Conservation (phyloP, 2,888 invertebrate species). For the Cetonia aurata region DNA sequence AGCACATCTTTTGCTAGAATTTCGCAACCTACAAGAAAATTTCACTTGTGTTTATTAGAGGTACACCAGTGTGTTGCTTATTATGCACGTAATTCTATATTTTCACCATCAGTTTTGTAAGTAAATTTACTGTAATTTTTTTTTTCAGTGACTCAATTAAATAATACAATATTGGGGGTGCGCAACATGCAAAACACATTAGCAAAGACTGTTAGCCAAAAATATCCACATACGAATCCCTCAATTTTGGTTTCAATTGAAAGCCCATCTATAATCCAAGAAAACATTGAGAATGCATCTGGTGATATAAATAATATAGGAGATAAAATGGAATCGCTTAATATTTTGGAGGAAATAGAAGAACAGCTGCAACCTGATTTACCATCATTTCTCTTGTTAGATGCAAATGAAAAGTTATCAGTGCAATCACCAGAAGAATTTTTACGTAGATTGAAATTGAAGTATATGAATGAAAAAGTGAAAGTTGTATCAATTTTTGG, state of each 20-base stretch:
- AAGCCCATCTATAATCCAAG: conserved; percentile 45
- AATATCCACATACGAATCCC: conserved; percentile 50
- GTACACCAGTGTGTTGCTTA: too few relatives aligned
- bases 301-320: conserved; percentile 45
- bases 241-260: conserved; percentile 61
- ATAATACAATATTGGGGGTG: conserved; percentile 48
- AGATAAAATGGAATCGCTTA: conserved; percentile 49
- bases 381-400: conserved; percentile 71
- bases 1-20: background rate
- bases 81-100: background rate
- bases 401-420: conserved; percentile 73
- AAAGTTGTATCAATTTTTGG: conserved; percentile 89
- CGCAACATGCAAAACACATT: conserved; percentile 54
- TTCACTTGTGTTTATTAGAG: too few relatives aligned
- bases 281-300: conserved; percentile 48
- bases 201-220: conserved; percentile 48
- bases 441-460: conserved; percentile 67
- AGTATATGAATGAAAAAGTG: conserved; percentile 70
- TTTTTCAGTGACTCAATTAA: conserved; percentile 57
- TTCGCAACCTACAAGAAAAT: background rate
- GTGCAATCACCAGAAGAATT: conserved; percentile 72
- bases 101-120: background rate
- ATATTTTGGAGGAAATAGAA: conserved; percentile 41
- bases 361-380: conserved; percentile 19
- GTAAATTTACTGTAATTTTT: background rate